Evolutionary conservation across 2,888 invertebrate genomes (phyloP).

Genomic region (Aporophyla lueneburgensis): DNA sequence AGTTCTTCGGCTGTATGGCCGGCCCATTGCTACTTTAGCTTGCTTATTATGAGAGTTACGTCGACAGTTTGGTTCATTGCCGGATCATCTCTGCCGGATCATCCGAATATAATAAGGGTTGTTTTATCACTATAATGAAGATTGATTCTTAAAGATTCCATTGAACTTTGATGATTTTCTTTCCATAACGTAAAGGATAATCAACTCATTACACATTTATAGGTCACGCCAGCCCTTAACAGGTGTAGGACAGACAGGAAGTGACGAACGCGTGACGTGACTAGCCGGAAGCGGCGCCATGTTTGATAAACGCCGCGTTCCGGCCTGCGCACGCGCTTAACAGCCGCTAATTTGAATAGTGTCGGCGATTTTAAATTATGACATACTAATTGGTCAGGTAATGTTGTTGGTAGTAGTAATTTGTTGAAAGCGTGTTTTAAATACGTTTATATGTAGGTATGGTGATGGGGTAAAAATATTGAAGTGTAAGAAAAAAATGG

Average conservation of each 20-base stretch:
- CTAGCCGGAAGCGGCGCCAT: constrained; percentile 82
- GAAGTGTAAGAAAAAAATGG: neutral
- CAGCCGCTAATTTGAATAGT: constrained; percentile 70
- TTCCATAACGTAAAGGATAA: neutral
- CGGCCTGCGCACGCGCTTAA: constrained; percentile 79
- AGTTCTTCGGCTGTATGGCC: too few species aligned
- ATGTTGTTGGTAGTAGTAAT: constrained; percentile 25
- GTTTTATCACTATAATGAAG: neutral
- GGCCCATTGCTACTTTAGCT: neutral
- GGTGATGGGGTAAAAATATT: neutral
- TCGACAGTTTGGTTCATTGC: neutral
- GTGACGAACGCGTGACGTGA: constrained; percentile 71
- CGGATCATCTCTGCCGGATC: too few species aligned
- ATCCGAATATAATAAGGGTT: neutral
- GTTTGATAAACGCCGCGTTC: constrained; percentile 82
- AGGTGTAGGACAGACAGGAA: constrained; percentile 68
- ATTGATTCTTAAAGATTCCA: neutral
- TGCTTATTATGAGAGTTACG: neutral
- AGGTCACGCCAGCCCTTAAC: constrained; percentile 63
- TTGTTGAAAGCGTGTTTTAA: constrained; percentile 11
- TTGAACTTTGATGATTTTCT: neutral
- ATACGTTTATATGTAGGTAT: neutral
- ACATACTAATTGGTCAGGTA: constrained; percentile 46
- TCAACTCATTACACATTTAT: constrained; percentile 48
- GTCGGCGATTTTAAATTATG: constrained; percentile 59